Evolutionary conservation across 2,797 vertebrate species (phyloP).

Genomic region (Anabas testudineus): DNA sequence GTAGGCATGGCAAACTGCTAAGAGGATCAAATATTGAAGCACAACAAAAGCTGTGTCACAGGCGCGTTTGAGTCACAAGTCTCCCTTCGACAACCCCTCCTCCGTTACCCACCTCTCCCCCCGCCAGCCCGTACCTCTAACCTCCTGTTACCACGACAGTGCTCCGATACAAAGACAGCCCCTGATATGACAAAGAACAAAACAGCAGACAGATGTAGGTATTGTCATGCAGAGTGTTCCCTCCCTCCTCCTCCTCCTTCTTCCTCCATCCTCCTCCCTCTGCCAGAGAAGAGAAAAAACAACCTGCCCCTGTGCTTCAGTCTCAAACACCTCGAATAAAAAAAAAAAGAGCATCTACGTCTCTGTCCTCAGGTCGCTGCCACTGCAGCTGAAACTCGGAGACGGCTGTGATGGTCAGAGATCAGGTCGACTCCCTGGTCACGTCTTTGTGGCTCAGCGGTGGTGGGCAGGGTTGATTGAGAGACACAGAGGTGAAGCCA

Average conservation of each 20-base stretch:
- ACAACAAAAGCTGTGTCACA: slow-evolving; percentile 98
- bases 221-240: slow-evolving; percentile 93
- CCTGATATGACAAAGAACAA: slow-evolving; percentile 93
- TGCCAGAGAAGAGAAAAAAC: slow-evolving; percentile 34
- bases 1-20: slow-evolving; percentile 89
- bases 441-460: slow-evolving; percentile 21
- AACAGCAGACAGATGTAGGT: slow-evolving; percentile 96
- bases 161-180: slow-evolving; percentile 87
- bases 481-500: slow-evolving; percentile 45
- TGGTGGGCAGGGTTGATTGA: slow-evolving; percentile 12
- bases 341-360: slow-evolving; percentile 55
- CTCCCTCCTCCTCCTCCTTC: slow-evolving; percentile 37
- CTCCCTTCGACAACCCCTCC: slow-evolving; percentile 86
- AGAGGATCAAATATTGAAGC: slow-evolving; percentile 98
- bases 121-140: slow-evolving; percentile 90
- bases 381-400: slow-evolving; percentile 32
- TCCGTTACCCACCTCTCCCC: slow-evolving; percentile 81
- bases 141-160: slow-evolving; percentile 95
- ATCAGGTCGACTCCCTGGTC: slow-evolving; percentile 47
- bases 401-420: slow-evolving; percentile 47
- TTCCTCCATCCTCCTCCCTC: slow-evolving; percentile 45
- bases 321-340: slow-evolving; percentile 57
- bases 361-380: slow-evolving; percentile 30
- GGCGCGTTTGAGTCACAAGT: slow-evolving; percentile 94
- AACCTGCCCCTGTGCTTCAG: slow-evolving; percentile 49